These are phyloP conservation scores for Catotricha subobsoleta DNA, from an alignment of 2,888 invertebrate species.

Conservation along the genomic window DNA sequence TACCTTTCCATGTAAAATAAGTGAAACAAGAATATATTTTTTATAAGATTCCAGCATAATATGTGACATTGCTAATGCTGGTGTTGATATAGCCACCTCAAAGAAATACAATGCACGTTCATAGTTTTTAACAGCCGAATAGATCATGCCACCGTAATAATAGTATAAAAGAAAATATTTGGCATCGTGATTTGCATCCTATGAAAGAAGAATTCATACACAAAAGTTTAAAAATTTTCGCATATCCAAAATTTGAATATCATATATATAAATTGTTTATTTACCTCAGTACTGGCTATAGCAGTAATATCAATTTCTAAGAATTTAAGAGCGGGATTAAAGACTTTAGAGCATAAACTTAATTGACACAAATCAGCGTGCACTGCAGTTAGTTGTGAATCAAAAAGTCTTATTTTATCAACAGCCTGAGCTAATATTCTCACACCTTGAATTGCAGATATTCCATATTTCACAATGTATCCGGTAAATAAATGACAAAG, in stretches of 20 bases:
- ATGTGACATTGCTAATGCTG: constrained; percentile 83
- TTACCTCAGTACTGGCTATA: constrained; percentile 63
- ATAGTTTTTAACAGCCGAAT: constrained; percentile 81
- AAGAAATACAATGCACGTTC: constrained; percentile 87
- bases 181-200: constrained; percentile 45
- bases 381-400: constrained; percentile 81
- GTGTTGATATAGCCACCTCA: constrained; percentile 91
- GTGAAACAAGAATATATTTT: constrained; percentile 82
- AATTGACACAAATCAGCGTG: constrained; percentile 88
- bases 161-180: constrained; percentile 79
- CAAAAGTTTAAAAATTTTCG: constrained; percentile 8
- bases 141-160: constrained; percentile 97
- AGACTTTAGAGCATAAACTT: constrained; percentile 76
- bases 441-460: constrained; percentile 63
- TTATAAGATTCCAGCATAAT: constrained; percentile 97
- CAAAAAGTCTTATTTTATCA: constrained; percentile 68
- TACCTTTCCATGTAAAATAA: constrained; percentile 84
- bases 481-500: constrained; percentile 70
- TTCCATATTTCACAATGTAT: constrained; percentile 56
- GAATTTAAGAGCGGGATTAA: constrained; percentile 77
- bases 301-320: constrained; percentile 82
- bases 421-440: constrained; percentile 66
- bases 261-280: not conserved
- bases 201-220: constrained; percentile 26
- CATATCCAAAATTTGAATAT: not conserved